These are phyloP conservation scores for Orycteropus afer DNA, from an alignment of 2,113 vertebrate species.

Conservation along the genomic window DNA sequence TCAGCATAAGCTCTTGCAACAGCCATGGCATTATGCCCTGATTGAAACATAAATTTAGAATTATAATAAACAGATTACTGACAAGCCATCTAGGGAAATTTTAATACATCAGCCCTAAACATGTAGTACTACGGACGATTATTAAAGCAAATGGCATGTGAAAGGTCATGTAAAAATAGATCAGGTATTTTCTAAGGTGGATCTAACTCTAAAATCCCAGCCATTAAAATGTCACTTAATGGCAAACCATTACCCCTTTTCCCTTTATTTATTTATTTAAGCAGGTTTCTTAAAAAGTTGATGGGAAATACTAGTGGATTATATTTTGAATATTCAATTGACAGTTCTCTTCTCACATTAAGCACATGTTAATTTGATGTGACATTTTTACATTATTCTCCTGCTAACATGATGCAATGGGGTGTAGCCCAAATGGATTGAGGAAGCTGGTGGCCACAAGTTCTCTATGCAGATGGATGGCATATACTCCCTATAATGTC, in stretches of 20 bases:
- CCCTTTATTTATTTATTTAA: not conserved
- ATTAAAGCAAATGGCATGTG: not conserved
- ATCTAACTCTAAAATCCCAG: not conserved
- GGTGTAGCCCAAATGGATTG: not conserved
- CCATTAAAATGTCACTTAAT: not conserved
- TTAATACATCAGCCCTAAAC: not conserved
- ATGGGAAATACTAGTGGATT: not conserved
- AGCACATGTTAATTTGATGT: not conserved
- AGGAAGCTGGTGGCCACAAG: not conserved
- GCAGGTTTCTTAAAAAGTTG: not conserved
- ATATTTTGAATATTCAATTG: not conserved
- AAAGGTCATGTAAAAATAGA: not conserved
- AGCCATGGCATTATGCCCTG: slow-evolving; percentile 91
- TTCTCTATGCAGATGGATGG: not conserved
- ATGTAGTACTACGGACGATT: not conserved
- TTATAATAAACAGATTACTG: not conserved
- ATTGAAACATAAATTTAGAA: slow-evolving; percentile 49
- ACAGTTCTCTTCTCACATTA: not conserved
- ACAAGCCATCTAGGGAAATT: slow-evolving; percentile 22
- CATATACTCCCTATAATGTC: not conserved
- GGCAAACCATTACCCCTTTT: not conserved
- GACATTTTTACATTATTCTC: not conserved
- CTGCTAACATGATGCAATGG: not conserved
- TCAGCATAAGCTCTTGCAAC: slow-evolving; percentile 90
- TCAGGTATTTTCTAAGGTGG: not conserved